Conservation (phyloP, 2,113 vertebrate genomes). For the Nerophis lumbriciformis region DNA sequence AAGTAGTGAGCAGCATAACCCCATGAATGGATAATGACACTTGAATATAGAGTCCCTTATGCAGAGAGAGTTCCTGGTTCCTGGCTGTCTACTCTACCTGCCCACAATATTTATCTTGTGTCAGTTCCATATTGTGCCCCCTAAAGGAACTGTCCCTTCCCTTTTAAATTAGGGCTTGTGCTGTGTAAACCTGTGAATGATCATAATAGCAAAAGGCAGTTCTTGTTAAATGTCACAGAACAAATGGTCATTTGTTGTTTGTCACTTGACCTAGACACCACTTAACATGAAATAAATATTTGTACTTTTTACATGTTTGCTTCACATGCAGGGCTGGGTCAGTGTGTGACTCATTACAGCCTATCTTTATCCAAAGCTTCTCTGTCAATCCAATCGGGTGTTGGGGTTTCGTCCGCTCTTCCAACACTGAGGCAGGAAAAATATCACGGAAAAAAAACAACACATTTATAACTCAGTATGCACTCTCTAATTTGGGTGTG, state of each 20-base stretch:
- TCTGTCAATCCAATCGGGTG: constrained; percentile 26
- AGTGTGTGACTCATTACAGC: constrained; percentile 48
- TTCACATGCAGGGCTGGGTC: constrained; percentile 20
- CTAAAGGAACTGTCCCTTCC: constrained; percentile 33
- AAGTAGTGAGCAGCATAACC: background rate
- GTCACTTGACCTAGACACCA: constrained; percentile 25
- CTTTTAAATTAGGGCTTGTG: constrained; percentile 21
- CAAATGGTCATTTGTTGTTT: constrained; percentile 16
- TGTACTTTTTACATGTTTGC: background rate
- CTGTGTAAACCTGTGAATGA: constrained; percentile 8
- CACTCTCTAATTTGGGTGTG: constrained; percentile 67
- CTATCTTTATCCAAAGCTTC: constrained; percentile 44
- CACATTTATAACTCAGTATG: constrained; percentile 59
- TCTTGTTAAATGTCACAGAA: constrained; percentile 22
- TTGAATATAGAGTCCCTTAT: background rate
- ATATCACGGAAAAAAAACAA: constrained; percentile 47
- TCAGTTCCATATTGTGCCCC: constrained; percentile 34
- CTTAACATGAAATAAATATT: constrained; percentile 10
- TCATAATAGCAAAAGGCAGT: constrained; percentile 1
- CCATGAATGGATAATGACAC: background rate
- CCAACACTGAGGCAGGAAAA: constrained; percentile 50
- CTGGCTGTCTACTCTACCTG: constrained; percentile 44
- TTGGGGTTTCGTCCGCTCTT: constrained; percentile 46
- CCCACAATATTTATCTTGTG: constrained; percentile 46
- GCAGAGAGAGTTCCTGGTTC: background rate